phyloP scores from a whole-genome alignment of 2,888 invertebrate genomes.

The Marronus borbonicus region DNA sequence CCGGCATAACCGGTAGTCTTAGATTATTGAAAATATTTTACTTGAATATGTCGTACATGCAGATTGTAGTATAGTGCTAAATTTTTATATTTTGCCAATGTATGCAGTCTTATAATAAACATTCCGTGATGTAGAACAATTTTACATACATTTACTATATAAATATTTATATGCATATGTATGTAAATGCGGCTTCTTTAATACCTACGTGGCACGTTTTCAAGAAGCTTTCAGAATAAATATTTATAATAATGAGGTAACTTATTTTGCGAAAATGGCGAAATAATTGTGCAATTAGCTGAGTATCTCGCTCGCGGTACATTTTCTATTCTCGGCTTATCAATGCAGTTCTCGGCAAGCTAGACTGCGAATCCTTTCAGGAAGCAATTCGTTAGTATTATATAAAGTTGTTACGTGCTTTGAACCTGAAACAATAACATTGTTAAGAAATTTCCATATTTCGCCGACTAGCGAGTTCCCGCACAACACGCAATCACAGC shows the following conservation, averaged over 20 bases:
- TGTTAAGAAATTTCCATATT: not conserved
- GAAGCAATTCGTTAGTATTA: not conserved
- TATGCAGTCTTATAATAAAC: too few species aligned
- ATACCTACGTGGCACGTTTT: too few species aligned
- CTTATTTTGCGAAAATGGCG: not conserved
- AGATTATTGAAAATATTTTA: too few species aligned
- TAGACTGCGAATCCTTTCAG: not conserved
- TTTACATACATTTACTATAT: too few species aligned
- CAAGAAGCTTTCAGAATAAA: too few species aligned
- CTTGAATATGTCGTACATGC: too few species aligned
- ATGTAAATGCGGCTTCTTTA: too few species aligned
- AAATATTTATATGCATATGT: too few species aligned
- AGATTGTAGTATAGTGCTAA: too few species aligned
- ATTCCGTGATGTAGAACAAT: too few species aligned
- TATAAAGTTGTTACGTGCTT: not conserved
- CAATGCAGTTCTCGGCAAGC: not conserved
- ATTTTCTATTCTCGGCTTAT: not conserved
- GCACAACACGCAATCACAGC: not conserved
- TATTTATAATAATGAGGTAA: not conserved
- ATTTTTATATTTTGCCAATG: too few species aligned
- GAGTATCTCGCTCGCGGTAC: not conserved
- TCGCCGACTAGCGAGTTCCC: not conserved
- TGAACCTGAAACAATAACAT: not conserved
- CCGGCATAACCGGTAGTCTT: too few species aligned
- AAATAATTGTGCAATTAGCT: not conserved